These are phyloP conservation scores for Microplitis manilae DNA, from an alignment of 2,888 invertebrate genomes.

Conservation along the genomic window DNA sequence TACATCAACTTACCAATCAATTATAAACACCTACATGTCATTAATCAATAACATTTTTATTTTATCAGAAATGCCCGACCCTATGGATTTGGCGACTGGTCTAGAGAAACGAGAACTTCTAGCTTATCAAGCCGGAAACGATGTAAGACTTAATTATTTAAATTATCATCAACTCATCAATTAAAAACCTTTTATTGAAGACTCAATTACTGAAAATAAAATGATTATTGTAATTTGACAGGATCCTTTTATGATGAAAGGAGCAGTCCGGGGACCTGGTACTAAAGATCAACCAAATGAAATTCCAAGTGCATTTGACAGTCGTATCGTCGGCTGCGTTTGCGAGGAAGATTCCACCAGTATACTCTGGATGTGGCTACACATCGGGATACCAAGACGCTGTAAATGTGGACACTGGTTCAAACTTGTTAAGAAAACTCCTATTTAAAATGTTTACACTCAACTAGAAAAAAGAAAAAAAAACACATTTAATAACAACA, in stretches of 20 bases:
- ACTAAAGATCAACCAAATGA: conserved; percentile 89
- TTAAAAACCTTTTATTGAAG: conserved; percentile 4
- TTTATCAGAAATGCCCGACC: conserved; percentile 83
- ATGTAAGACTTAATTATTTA: conserved; percentile 73
- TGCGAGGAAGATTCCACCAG: conserved; percentile 94
- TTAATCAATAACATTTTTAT: conserved; percentile 35
- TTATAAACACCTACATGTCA: neutral
- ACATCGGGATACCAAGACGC: conserved; percentile 89
- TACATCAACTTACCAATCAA: neutral
- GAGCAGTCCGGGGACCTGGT: conserved; percentile 85
- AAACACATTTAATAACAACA: conserved; percentile 6
- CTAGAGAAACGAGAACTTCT: conserved; percentile 91
- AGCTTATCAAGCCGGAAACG: conserved; percentile 89
- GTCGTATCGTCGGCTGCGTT: conserved; percentile 94
- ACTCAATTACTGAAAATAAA: conserved; percentile 14
- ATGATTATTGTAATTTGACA: conserved; percentile 49
- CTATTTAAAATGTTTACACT: conserved; percentile 71
- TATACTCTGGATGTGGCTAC: conserved; percentile 96
- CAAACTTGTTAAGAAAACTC: conserved; percentile 86
- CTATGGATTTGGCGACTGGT: conserved; percentile 94
- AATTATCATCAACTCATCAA: neutral
- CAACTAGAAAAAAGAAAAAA: conserved; percentile 19
- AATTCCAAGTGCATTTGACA: conserved; percentile 91
- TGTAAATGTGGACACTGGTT: conserved; percentile 99
- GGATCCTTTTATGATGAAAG: conserved; percentile 89